Conservation (phyloP, 1,140 invertebrate genomes). For the Homalodisca vitripennis region DNA sequence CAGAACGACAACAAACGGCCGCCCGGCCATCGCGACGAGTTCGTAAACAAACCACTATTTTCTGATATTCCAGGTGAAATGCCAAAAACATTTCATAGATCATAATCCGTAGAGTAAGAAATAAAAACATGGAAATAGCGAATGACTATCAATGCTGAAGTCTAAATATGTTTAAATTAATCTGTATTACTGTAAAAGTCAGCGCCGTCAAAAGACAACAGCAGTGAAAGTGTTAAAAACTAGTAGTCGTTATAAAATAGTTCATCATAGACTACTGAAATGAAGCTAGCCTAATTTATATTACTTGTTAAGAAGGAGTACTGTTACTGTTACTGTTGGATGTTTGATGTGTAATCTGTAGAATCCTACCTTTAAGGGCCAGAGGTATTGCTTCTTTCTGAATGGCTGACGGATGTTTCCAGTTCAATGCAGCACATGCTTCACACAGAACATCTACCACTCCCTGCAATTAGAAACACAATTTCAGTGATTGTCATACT, state of each 20-base stretch:
- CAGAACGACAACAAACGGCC: too few species aligned
- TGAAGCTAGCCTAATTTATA: neutral
- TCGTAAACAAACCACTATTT: too few species aligned
- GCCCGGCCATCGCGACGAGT: too few species aligned
- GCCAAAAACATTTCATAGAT: too few species aligned
- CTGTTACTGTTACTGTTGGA: neutral
- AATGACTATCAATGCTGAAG: too few species aligned
- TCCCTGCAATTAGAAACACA: constrained; percentile 63
- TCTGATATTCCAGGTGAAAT: too few species aligned
- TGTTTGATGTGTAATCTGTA: neutral
- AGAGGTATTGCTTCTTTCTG: constrained; percentile 92
- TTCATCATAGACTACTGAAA: neutral
- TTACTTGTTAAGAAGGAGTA: neutral
- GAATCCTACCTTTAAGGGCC: constrained; percentile 70
- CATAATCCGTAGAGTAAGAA: too few species aligned
- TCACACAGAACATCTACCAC: constrained; percentile 89
- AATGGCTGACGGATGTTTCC: constrained; percentile 92
- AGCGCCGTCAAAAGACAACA: too few species aligned
- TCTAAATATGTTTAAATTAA: too few species aligned
- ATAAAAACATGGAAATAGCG: too few species aligned
- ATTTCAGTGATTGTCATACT: too few species aligned
- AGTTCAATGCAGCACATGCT: constrained; percentile 89
- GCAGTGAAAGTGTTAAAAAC: neutral
- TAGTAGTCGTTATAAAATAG: neutral
- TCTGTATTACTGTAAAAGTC: too few species aligned